Conservation (phyloP, 2,797 vertebrate species). For the Anguilla anguilla region DNA sequence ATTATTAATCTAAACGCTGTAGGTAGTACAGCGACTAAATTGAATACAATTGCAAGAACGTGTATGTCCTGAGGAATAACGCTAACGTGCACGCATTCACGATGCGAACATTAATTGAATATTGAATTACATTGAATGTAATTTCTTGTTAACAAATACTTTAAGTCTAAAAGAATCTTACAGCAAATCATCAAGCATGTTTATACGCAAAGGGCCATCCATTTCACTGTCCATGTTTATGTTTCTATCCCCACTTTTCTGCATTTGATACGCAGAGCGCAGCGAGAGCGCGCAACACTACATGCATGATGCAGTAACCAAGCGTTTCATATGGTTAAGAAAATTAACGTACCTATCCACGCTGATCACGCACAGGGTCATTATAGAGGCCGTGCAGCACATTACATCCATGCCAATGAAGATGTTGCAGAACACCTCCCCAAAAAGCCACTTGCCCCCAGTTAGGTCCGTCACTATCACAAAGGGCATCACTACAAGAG, state of each 20-base stretch:
- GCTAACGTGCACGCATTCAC: background rate
- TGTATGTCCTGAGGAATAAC: background rate
- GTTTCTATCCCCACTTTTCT: background rate
- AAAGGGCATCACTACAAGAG: constrained; percentile 80
- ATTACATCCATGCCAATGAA: constrained; percentile 84
- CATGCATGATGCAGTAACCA: background rate
- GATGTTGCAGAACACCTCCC: constrained; percentile 80
- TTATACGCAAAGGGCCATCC: background rate
- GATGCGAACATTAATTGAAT: background rate
- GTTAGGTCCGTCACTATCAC: constrained; percentile 81
- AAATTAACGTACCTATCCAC: constrained; percentile 74
- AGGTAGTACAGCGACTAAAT: background rate
- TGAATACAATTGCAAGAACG: background rate
- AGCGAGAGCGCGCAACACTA: background rate
- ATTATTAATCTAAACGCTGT: background rate
- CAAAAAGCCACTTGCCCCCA: constrained; percentile 82
- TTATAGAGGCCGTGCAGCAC: constrained; percentile 83
- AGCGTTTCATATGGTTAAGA: background rate
- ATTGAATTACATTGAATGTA: background rate
- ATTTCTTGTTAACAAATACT: background rate
- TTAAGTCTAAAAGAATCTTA: background rate
- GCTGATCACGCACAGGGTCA: constrained; percentile 83
- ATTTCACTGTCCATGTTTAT: background rate
- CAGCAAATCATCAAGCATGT: background rate
- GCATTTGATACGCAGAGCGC: background rate